Percentiles rank a stretch among this genome's conserved stretches.
These are phyloP conservation scores for Cyclophora punctaria DNA, from an alignment of 2,888 invertebrate species.

Conservation along the genomic window DNA sequence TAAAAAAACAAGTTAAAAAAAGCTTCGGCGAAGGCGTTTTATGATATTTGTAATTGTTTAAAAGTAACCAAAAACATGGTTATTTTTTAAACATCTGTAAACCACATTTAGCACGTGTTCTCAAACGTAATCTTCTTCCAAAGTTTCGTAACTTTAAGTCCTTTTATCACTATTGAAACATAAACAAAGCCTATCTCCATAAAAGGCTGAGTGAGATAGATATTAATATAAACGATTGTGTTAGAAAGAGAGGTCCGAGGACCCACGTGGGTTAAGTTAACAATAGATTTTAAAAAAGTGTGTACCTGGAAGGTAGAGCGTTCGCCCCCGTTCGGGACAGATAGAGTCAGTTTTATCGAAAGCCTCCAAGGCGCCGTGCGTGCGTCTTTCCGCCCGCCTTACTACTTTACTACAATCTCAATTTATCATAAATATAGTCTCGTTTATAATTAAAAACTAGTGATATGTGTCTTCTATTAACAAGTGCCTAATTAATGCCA, in stretches of 20 bases:
- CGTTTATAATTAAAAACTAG: constrained; percentile 13
- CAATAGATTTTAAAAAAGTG: constrained; percentile 64
- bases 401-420: constrained; percentile 13
- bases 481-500: constrained; percentile 28
- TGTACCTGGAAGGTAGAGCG: constrained; percentile 64
- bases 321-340: constrained; percentile 47
- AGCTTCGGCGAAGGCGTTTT: too few species aligned
- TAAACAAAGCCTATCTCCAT: constrained; percentile 55
- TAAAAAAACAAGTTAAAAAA: too few species aligned
- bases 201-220: constrained; percentile 33
- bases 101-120: constrained; percentile 44
- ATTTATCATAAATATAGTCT: constrained; percentile 11
- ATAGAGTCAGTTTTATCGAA: constrained; percentile 47
- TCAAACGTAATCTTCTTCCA: constrained; percentile 24
- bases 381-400: constrained; percentile 24
- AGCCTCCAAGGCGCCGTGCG: constrained; percentile 37
- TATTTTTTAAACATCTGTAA: constrained; percentile 25
- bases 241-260: constrained; percentile 42
- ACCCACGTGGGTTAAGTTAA: constrained; percentile 66
- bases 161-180: constrained; percentile 51
- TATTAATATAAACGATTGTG: constrained; percentile 21
- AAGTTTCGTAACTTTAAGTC: constrained; percentile 37
- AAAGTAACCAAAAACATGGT: too few species aligned
- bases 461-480: constrained; percentile 24
- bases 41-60: too few species aligned